Evolutionary conservation across 2,113 vertebrate genomes (phyloP), one percentile per base, ranked within the genome.

Genomic region (Nothobranchius furzeri): DNA sequence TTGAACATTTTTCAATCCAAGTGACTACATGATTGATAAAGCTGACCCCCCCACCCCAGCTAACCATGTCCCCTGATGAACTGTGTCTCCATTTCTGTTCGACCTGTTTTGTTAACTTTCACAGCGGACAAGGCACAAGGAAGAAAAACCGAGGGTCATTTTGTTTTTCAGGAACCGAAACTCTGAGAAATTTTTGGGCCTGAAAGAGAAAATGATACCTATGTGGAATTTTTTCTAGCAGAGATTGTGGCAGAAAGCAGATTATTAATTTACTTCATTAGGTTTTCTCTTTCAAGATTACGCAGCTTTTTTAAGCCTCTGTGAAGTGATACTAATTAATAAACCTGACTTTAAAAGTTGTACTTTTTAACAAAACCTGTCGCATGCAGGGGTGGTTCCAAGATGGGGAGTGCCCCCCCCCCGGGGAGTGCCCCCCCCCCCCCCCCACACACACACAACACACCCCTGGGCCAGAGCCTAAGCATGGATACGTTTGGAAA

Each of bases 141-240:
- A 87, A 88, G 49, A 63, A 75, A 82, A 75, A 85, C 74, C 66
- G 11, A 7, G 57, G 50, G 57, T 3, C 17, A 73, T 66, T 76
- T 15, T 59, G 4, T 1, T 0, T 75, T 83, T 64, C 12, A 76
- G 64, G 77, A 84, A 88, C 48, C 79, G 80, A 87, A 87, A 86
- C 0, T 47, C 12, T 49, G 15, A 9, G 9, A 0, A 35, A 35
- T 60, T 50, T 46, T 3, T 15, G 47, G 49, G 4, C 4, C 10
- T n/a, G 11, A 73, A 56, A 50, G 3, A 36, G 6, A 75, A 54
- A 79, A 7, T 2, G 12, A 48, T 12, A 70, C 13, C 9, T 15
- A 68, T 48, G 6, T 51, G 14, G 37, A 12, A 9, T 35, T 49
- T 56, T 6, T 37, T 58, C 46, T 61, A 12, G 13, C 1, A 20